phyloP scores from a whole-genome alignment of 2,113 vertebrate species.

The Crotalus tigris region DNA sequence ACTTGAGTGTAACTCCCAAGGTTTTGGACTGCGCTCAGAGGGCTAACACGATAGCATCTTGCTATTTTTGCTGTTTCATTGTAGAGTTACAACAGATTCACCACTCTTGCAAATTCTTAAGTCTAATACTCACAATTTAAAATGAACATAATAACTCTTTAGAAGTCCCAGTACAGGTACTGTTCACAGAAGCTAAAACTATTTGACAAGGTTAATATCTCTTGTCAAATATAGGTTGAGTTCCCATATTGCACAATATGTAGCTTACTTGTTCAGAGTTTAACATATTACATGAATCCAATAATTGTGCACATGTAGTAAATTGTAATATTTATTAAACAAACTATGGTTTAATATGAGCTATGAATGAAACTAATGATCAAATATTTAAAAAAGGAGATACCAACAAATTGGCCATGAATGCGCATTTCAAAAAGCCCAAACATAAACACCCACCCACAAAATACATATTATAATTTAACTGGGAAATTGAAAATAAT shows the following conservation, averaged over 20 bases:
- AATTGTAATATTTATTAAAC: background rate
- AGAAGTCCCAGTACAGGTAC: background rate
- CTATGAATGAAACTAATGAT: background rate
- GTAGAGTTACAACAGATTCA: background rate
- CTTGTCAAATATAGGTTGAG: background rate
- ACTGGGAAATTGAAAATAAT: too few relatives aligned
- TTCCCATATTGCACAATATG: background rate
- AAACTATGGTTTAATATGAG: background rate
- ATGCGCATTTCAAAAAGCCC: background rate
- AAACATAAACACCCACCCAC: background rate
- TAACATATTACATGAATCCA: background rate
- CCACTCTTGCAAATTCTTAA: background rate
- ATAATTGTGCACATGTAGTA: background rate
- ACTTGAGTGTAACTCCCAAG: background rate
- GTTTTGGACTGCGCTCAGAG: background rate
- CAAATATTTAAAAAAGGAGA: background rate
- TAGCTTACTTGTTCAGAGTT: background rate
- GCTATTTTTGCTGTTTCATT: background rate
- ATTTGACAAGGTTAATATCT: background rate
- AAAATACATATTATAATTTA: background rate
- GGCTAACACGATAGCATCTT: background rate
- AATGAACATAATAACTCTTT: background rate
- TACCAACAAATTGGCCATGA: background rate
- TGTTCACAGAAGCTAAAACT: background rate
- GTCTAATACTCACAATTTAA: background rate